A percentile compares a stretch with the other conserved stretches of the same genome.
Evolutionary conservation across 2,888 invertebrate species (phyloP).

Genomic region (Silvanus unidentatus): DNA sequence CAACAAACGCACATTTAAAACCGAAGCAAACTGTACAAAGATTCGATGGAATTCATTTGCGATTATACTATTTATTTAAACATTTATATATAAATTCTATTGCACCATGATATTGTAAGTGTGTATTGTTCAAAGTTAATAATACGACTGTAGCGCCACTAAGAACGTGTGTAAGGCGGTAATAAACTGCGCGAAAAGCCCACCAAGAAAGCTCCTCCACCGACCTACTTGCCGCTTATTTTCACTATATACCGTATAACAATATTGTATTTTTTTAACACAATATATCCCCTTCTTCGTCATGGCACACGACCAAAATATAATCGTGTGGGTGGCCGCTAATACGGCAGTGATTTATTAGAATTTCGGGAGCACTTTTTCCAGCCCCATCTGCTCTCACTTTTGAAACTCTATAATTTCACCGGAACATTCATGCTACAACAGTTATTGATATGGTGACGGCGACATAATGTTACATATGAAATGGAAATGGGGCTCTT

Average conservation of each 20-base stretch:
- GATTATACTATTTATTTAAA: too few species aligned
- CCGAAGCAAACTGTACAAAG: too few species aligned
- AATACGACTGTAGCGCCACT: slow-evolving; percentile 28
- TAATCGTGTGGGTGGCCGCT: background rate
- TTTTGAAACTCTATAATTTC: too few species aligned
- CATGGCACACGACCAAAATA: slow-evolving; percentile 11
- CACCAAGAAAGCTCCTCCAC: slow-evolving; percentile 28
- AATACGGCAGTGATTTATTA: slow-evolving; percentile 11
- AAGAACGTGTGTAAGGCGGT: slow-evolving; percentile 20
- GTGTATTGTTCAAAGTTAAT: slow-evolving; percentile 23
- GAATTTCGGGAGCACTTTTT: background rate
- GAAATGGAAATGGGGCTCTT: too few species aligned
- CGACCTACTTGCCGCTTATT: slow-evolving; percentile 23
- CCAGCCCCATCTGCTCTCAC: too few species aligned
- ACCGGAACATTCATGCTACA: too few species aligned
- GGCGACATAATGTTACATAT: too few species aligned
- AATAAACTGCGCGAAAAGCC: slow-evolving; percentile 25
- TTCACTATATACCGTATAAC: too few species aligned
- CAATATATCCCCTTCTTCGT: slow-evolving; percentile 16
- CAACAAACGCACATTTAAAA: too few species aligned
- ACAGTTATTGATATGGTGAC: too few species aligned
- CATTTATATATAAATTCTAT: slow-evolving; percentile 16
- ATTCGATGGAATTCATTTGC: too few species aligned
- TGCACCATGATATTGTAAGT: slow-evolving; percentile 24
- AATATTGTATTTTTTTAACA: slow-evolving; percentile 10